These are phyloP conservation scores for Alca torda DNA, from an alignment of 2,797 vertebrate species.

Conservation along the genomic window DNA sequence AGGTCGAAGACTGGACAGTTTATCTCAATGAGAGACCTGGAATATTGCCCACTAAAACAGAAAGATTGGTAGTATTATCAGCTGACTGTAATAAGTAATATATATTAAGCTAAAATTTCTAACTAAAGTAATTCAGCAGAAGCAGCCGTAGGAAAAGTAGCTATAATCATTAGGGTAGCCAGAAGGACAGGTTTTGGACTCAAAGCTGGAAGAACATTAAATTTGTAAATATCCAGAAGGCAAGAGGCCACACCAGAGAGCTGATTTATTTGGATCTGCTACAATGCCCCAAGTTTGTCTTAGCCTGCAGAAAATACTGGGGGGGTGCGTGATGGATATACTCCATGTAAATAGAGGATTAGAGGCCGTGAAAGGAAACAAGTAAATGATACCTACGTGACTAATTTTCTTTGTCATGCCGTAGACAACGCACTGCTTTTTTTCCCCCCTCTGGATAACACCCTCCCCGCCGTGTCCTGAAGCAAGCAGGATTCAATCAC, in stretches of 20 bases:
- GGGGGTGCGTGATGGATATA: background rate
- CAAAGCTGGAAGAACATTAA: background rate
- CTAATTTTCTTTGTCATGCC: constrained; percentile 46
- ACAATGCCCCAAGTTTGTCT: background rate
- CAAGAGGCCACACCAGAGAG: background rate
- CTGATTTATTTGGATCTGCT: background rate
- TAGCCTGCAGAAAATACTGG: background rate
- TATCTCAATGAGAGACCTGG: constrained; percentile 48
- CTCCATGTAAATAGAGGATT: constrained; percentile 28
- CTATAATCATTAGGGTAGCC: background rate
- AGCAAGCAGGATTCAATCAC: constrained; percentile 36
- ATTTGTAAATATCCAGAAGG: background rate
- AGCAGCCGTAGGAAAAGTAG: background rate
- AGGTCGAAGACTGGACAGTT: constrained; percentile 39
- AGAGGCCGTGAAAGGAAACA: background rate
- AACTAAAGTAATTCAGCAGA: background rate
- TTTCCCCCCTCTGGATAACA: background rate
- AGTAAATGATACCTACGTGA: constrained; percentile 25
- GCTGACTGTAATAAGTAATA: constrained; percentile 21
- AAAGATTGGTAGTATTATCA: constrained; percentile 29
- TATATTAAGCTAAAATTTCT: constrained; percentile 16
- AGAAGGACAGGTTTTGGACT: background rate
- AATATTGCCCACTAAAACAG: constrained; percentile 60
- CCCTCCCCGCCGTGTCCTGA: background rate
- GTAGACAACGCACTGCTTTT: background rate